These are phyloP conservation scores for Nautilus pompilius DNA, from an alignment of 1,140 invertebrate species.

Conservation along the genomic window DNA sequence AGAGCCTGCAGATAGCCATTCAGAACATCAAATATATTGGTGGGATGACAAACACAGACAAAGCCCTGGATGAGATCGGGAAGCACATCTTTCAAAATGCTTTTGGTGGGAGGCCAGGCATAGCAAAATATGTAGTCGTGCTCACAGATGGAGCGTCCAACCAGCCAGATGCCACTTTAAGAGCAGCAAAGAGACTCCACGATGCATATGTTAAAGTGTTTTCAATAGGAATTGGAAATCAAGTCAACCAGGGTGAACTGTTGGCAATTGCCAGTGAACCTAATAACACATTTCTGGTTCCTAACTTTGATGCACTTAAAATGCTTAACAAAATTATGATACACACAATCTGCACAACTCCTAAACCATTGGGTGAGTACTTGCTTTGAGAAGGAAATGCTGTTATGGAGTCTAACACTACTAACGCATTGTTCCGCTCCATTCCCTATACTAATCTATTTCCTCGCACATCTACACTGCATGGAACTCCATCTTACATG, in stretches of 20 bases:
- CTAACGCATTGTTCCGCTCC: too few species aligned
- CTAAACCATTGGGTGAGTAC: too few species aligned
- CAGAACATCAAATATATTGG: conserved; percentile 9
- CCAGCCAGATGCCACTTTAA: conserved; percentile 1
- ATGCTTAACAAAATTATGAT: conserved; percentile 5
- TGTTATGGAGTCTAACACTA: too few species aligned
- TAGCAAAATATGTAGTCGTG: conserved; percentile 13
- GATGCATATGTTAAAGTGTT: conserved; percentile 17
- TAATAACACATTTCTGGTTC: conserved; percentile 10
- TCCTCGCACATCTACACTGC: too few species aligned
- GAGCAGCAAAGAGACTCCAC: conserved; percentile 8
- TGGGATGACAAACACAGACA: conserved; percentile 20
- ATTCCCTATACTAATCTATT: too few species aligned
- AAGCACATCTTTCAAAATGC: too few species aligned
- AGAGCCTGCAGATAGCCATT: conserved; percentile 1
- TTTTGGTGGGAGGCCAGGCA: conserved; percentile 6
- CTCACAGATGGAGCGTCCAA: conserved; percentile 12
- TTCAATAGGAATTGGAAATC: conserved; percentile 11
- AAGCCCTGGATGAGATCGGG: conserved; percentile 14
- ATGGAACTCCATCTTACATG: too few species aligned
- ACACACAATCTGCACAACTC: conserved; percentile 9
- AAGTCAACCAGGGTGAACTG: conserved; percentile 10
- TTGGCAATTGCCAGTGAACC: conserved; percentile 10
- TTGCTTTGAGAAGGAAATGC: too few species aligned
- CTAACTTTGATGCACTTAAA: conserved; percentile 10